phyloP scores from a whole-genome alignment of 92 coral and sea anemone species.

The Virgularia gustaviana region DNA sequence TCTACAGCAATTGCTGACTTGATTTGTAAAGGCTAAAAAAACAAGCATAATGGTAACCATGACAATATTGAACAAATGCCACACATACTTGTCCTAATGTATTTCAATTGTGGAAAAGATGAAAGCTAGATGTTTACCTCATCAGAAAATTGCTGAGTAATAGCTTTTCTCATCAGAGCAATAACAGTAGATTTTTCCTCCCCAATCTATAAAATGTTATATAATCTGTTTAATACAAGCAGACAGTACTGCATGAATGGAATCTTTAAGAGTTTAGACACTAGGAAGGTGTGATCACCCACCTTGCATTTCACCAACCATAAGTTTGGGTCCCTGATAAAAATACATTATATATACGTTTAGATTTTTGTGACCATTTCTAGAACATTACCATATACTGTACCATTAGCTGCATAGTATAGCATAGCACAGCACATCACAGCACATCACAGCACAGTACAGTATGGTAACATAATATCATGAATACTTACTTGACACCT shows the following conservation, averaged over 20 bases:
- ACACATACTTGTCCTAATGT: not conserved
- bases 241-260: not conserved
- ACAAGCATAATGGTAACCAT: not conserved
- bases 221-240: not conserved
- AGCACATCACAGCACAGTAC: no score
- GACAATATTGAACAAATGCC: not conserved
- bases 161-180: constrained; percentile 94
- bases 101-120: not conserved
- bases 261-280: not conserved
- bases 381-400: no score
- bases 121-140: constrained; percentile 46
- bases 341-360: no score
- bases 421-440: no score
- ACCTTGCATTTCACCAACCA: constrained; percentile 98
- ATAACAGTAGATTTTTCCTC: constrained; percentile 97
- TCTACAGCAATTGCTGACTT: constrained; percentile 96
- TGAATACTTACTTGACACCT: constrained; percentile 80
- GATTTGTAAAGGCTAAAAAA: constrained; percentile 78
- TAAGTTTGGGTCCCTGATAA: constrained; percentile 82
- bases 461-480: no score
- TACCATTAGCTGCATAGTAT: not conserved
- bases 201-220: constrained; percentile 64
- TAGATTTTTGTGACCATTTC: no score
- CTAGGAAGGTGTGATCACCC: not conserved
- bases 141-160: constrained; percentile 89